A percentile compares a stretch with the other conserved stretches of the same genome.
Evolutionary conservation across 2,888 invertebrate genomes (phyloP).

Genomic region (Pseudolycoriella hygida): DNA sequence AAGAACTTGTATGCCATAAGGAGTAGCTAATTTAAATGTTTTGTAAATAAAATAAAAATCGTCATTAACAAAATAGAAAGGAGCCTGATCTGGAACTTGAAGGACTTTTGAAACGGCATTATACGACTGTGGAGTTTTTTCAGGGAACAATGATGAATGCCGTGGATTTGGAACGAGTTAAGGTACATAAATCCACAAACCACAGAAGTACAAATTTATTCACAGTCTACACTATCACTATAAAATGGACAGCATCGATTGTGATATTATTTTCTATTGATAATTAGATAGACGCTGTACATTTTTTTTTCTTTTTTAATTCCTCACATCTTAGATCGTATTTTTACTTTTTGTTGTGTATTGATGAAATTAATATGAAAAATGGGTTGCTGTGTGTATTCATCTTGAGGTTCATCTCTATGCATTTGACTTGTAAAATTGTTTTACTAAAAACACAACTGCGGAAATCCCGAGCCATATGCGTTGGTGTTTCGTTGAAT

Average conservation of each 20-base stretch:
- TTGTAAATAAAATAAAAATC: too few species aligned
- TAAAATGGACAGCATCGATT: slow-evolving; percentile 4
- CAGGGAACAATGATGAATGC: slow-evolving; percentile 99
- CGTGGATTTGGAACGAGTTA: slow-evolving; percentile 99
- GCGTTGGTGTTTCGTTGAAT: too few species aligned
- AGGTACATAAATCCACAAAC: slow-evolving; percentile 46
- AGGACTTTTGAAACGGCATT: slow-evolving; percentile 99
- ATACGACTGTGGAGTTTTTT: slow-evolving; percentile 99
- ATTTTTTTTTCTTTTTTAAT: too few species aligned
- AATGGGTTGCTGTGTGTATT: too few species aligned
- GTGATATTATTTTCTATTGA: slow-evolving; percentile 1
- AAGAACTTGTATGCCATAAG: too few species aligned
- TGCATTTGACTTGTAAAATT: too few species aligned
- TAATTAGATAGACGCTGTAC: neutral
- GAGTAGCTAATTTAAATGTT: too few species aligned
- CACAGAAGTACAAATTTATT: neutral
- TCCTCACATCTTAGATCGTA: too few species aligned
- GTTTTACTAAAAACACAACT: too few species aligned
- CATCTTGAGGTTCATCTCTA: too few species aligned
- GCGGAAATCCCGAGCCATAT: too few species aligned
- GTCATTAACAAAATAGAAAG: slow-evolving; percentile 56
- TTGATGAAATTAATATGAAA: too few species aligned
- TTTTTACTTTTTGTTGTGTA: neutral
- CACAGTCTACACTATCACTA: slow-evolving; percentile 1
- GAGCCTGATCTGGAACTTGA: slow-evolving; percentile 99